phyloP scores from a whole-genome alignment of 2,888 invertebrate species.

The Diabrotica balteata region DNA sequence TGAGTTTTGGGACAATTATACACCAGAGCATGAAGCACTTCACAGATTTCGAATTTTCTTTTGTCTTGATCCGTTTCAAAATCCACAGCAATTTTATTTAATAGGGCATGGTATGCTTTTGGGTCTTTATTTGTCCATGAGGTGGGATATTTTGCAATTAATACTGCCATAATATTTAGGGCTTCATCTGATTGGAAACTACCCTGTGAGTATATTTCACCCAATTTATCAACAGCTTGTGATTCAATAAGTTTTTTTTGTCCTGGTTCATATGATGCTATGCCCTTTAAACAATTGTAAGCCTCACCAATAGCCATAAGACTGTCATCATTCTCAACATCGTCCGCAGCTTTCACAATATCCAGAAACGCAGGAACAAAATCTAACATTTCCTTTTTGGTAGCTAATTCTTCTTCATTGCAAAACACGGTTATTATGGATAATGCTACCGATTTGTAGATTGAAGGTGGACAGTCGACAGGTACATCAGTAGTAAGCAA shows the following conservation, averaged over 20 bases:
- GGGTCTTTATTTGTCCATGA: slow-evolving; percentile 81
- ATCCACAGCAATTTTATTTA: slow-evolving; percentile 84
- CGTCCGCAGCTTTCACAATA: slow-evolving; percentile 84
- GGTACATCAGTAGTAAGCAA: slow-evolving; percentile 79
- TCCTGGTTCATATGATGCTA: slow-evolving; percentile 80
- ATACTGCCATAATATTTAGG: slow-evolving; percentile 73
- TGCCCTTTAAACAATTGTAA: slow-evolving; percentile 82
- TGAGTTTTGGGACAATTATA: slow-evolving; percentile 73
- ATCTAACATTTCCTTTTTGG: slow-evolving; percentile 82
- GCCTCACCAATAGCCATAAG: slow-evolving; percentile 87
- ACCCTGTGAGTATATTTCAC: slow-evolving; percentile 85
- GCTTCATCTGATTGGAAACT: slow-evolving; percentile 92
- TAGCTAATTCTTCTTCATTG: slow-evolving; percentile 78
- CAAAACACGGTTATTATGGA: slow-evolving; percentile 89
- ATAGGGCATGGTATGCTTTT: slow-evolving; percentile 79
- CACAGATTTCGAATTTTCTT: slow-evolving; percentile 87
- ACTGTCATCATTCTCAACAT: slow-evolving; percentile 84
- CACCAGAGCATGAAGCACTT: slow-evolving; percentile 77
- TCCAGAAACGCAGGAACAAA: slow-evolving; percentile 84
- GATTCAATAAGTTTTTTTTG: slow-evolving; percentile 80
- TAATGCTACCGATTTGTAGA: slow-evolving; percentile 90
- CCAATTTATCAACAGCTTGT: slow-evolving; percentile 82
- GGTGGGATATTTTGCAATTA: slow-evolving; percentile 75
- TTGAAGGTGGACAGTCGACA: slow-evolving; percentile 86
- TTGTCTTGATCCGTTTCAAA: slow-evolving; percentile 90